Base-by-base conservation (phyloP, 2,888 invertebrate genomes). In the Agrenia bidenticulata region DNA sequence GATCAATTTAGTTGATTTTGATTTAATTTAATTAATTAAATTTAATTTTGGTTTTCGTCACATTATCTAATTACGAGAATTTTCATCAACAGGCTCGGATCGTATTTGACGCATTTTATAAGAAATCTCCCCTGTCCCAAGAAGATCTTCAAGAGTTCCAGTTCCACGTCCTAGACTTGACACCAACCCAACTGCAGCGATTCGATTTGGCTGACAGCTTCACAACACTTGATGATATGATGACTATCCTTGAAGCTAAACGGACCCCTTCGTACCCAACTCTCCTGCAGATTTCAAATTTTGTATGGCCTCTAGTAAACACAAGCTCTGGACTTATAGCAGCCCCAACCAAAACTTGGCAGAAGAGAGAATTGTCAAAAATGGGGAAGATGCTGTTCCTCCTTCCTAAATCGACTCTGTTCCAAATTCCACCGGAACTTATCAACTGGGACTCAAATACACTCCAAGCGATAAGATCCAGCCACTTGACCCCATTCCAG, bases 131-230 rank as follows among this genome's bases (percentile, higher is more conserved):
- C 1, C 57, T 72, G 7, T 65, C 67, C 17, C 72, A 72, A 63
- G 72, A 72, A 60, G 65, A 72, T 21, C 58, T 72, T 1, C 72
- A 72, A 24, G 72, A 72, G 61, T 72, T 69, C 37, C 72, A 72
- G 42, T 67, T 63, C 24, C 72, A 72, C 39, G 60, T 72, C 27
- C 32, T 72, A 7, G 63, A 67, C 21, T 54, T 72, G 17, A 62
- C 32, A 23, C 72, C 72, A 2, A 11, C 51, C 1, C 72, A 72
- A 41, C 55, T 72, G 1, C 72, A 72, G 42, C 50, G 69, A 32
- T 72, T 72, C 41, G 69, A 72, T 23, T 60, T 72, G 21, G 69
- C 69, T 1, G 69, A 72, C 26, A 69, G 67, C 32, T 72, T 72
- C 41, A 64, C 63, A 42, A 69, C 72, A 2, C 39, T 72, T 11